Evolutionary conservation across 2,888 invertebrate genomes (phyloP).

Genomic region (Pteria penguin): DNA sequence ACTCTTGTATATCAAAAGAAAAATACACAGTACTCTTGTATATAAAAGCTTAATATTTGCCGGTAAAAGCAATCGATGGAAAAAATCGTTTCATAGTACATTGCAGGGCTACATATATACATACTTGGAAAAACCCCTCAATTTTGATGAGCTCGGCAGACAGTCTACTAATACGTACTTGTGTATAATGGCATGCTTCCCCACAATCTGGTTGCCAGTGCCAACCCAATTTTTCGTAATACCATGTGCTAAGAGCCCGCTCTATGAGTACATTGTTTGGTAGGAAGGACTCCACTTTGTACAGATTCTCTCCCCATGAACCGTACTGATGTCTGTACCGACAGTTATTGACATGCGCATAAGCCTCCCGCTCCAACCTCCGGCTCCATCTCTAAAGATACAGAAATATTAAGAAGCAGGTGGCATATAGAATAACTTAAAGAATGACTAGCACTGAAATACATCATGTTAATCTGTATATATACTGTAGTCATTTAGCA

Average conservation of each 20-base stretch:
- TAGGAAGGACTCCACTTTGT: conserved; percentile 20
- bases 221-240: conserved; percentile 31
- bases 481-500: too few species aligned
- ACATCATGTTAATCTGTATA: too few species aligned
- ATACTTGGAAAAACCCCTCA: too few species aligned
- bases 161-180: conserved; percentile 8
- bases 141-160: background rate
- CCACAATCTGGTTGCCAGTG: conserved; percentile 18
- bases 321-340: conserved; percentile 25
- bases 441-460: too few species aligned
- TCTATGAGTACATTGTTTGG: conserved; percentile 29
- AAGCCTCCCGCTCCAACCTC: conserved; percentile 15
- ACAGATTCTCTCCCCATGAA: conserved; percentile 29
- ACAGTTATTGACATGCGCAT: conserved; percentile 22
- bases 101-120: too few species aligned
- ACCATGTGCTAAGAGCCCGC: conserved; percentile 26
- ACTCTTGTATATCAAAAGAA: too few species aligned
- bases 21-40: too few species aligned
- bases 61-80: too few species aligned
- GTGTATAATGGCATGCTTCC: conserved; percentile 35
- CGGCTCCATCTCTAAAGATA: conserved; percentile 17
- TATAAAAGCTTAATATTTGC: too few species aligned
- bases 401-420: background rate
- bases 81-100: too few species aligned
- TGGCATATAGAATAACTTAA: background rate